Conservation (phyloP, 1,140 invertebrate genomes). For the Meloidogyne chitwoodi region DNA sequence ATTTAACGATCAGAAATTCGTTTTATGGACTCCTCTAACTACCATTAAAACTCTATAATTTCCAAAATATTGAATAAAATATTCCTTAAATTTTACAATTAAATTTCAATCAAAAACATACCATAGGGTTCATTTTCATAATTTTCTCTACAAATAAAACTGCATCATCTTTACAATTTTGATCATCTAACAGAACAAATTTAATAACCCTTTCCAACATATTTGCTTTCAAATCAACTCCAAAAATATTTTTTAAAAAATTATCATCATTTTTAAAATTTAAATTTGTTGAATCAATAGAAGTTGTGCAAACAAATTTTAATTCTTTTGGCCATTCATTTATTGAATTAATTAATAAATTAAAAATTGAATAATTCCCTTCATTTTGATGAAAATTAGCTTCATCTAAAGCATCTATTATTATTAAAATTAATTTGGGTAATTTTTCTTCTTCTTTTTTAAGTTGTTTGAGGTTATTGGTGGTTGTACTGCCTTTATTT, state of each 20-base stretch:
- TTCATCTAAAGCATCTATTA: slow-evolving; percentile 39
- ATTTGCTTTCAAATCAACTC: not conserved
- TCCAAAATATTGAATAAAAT: too few relatives aligned
- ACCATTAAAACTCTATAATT: too few relatives aligned
- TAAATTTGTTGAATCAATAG: slow-evolving; percentile 3
- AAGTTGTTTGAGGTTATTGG: not conserved
- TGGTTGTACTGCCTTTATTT: not conserved
- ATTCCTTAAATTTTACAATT: too few relatives aligned
- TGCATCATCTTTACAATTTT: slow-evolving; percentile 42
- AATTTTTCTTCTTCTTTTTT: not conserved
- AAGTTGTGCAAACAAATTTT: slow-evolving; percentile 29
- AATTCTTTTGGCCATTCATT: slow-evolving; percentile 28
- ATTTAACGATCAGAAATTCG: too few relatives aligned
- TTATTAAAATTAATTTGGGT: not conserved
- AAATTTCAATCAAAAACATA: slow-evolving; percentile 66
- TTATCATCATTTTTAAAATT: too few relatives aligned
- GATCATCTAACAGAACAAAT: slow-evolving; percentile 37
- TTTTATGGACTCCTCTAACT: too few relatives aligned
- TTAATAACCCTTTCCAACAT: not conserved
- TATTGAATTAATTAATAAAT: slow-evolving; percentile 24
- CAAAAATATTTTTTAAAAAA: slow-evolving; percentile 3
- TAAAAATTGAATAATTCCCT: slow-evolving; percentile 40
- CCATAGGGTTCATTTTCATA: slow-evolving; percentile 72
- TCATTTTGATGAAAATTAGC: slow-evolving; percentile 43
- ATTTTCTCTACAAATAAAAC: slow-evolving; percentile 69